Percentiles rank a stretch among this genome's conserved stretches.
Conservation (phyloP, 2,113 vertebrate genomes). For the Periophthalmus modestus region DNA sequence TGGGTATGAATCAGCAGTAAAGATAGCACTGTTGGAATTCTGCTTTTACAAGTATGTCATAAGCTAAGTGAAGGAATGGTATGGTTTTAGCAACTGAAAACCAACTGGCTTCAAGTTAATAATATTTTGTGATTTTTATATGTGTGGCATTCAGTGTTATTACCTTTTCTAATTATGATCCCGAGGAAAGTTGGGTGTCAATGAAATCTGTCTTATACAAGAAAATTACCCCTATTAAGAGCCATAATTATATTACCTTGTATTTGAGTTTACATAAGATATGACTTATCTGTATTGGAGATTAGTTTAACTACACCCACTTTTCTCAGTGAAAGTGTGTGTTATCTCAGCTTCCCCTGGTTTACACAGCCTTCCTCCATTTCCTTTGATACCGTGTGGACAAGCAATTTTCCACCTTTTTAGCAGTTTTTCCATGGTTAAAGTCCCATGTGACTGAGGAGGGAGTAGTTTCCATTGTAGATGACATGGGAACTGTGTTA, state of each 20-base stretch:
- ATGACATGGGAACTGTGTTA: neutral
- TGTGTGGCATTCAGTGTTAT: neutral
- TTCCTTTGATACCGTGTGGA: slow-evolving; percentile 54
- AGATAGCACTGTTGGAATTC: slow-evolving; percentile 4
- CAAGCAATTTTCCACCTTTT: slow-evolving; percentile 53
- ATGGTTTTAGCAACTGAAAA: neutral
- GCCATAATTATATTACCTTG: neutral
- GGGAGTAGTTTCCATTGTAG: neutral
- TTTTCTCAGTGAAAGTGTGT: slow-evolving; percentile 28
- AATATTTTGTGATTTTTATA: neutral
- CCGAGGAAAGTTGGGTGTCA: neutral
- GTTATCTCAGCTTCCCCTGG: slow-evolving; percentile 53
- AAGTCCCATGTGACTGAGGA: slow-evolving; percentile 29
- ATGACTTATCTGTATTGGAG: neutral
- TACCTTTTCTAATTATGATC: neutral
- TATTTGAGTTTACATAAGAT: slow-evolving; percentile 5
- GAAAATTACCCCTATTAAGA: neutral
- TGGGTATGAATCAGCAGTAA: slow-evolving; percentile 18
- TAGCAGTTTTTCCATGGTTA: slow-evolving; percentile 41
- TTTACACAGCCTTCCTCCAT: slow-evolving; percentile 38
- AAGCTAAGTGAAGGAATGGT: neutral
- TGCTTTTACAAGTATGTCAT: neutral
- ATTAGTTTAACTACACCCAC: neutral
- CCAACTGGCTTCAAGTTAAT: neutral
- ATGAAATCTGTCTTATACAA: neutral